A percentile compares a stretch with the other conserved stretches of the same genome.
These are phyloP conservation scores for Echinometra lucunter DNA, from an alignment of 53 echinoderm and acorn worm species.

Conservation along the genomic window DNA sequence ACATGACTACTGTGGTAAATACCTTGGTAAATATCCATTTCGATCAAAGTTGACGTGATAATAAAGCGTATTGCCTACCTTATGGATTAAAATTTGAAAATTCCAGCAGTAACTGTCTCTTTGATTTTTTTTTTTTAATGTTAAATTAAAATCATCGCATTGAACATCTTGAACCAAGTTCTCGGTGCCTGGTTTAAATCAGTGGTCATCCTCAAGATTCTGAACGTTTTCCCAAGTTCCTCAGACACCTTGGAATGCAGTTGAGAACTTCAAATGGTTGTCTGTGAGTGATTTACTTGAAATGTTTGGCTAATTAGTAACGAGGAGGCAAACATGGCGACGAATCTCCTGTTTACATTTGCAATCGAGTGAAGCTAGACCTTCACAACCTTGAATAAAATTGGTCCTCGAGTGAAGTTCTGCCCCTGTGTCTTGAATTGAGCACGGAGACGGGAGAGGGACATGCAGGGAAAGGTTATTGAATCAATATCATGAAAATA, in stretches of 20 bases:
- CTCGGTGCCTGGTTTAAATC: background rate
- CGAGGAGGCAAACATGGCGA: conserved; percentile 46
- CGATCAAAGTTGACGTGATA: too few relatives aligned
- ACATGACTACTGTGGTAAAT: too few relatives aligned
- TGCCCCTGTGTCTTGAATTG: background rate
- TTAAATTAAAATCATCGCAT: background rate
- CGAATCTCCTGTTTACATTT: conserved; percentile 43
- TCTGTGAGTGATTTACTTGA: conserved; percentile 47
- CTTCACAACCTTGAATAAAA: too few relatives aligned
- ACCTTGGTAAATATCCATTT: too few relatives aligned
- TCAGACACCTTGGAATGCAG: conserved; percentile 39
- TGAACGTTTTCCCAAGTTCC: background rate
- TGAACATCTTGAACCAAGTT: background rate
- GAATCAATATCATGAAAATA: background rate
- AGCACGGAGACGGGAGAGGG: background rate
- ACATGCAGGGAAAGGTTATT: background rate
- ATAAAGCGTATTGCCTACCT: too few relatives aligned
- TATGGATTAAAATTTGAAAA: too few relatives aligned
- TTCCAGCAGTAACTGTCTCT: too few relatives aligned
- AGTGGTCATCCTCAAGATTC: background rate
- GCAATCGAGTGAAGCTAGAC: conserved; percentile 37
- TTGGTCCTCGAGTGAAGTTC: background rate
- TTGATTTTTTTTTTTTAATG: too few relatives aligned
- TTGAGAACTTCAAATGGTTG: background rate
- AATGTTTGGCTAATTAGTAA: conserved; percentile 60